Evolutionary conservation across 2,888 invertebrate species (phyloP), one percentile per base, ranked within the genome.

Genomic region (Allygus modestus): DNA sequence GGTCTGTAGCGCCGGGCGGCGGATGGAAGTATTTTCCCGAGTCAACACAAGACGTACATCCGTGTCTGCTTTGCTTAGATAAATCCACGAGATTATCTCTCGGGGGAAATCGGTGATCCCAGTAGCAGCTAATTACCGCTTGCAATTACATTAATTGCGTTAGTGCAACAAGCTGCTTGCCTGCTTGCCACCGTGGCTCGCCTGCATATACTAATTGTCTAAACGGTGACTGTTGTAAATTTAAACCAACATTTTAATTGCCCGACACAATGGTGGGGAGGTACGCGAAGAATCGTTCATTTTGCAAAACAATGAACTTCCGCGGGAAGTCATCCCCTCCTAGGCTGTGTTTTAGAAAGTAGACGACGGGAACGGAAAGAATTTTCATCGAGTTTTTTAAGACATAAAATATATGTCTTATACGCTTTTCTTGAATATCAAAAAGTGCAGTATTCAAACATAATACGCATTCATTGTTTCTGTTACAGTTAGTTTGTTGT

Each of bases 251-350:
- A 37, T 41, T 41, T 71, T 71, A 71, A 71, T 71, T 71, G 71
- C 71, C 37, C 71, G 71, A 69, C 71, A 71, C 71, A 71, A 71
- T 71, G 20, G 71, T 11, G 33, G 71, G 71, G 71, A 71, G 71
- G 71, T 5, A 69, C 69, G n/a, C 20, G 71, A 71, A 12, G 41
- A 71, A 71, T 71, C 71, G 71, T 71, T 71, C 37, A 71, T 71
- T 71, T 71, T 23, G 71, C 71, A 71, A 71, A 71, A 71, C 71
- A 71, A 71, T 71, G 71, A 71, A 71, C 71, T 71, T 71, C 71
- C 71, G 71, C 71, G 71, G 71, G 71, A 71, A 71, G 71, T 41
- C 33, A 31, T 7, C 28, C 61, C 26, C 61, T 61, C 61, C 61
- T 23, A 1, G 69, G 0, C 0, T 33, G 17, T 26, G n/a, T 0